Evolutionary conservation across 2,113 vertebrate genomes (phyloP).

Genomic region (Lipophrys pholis): DNA sequence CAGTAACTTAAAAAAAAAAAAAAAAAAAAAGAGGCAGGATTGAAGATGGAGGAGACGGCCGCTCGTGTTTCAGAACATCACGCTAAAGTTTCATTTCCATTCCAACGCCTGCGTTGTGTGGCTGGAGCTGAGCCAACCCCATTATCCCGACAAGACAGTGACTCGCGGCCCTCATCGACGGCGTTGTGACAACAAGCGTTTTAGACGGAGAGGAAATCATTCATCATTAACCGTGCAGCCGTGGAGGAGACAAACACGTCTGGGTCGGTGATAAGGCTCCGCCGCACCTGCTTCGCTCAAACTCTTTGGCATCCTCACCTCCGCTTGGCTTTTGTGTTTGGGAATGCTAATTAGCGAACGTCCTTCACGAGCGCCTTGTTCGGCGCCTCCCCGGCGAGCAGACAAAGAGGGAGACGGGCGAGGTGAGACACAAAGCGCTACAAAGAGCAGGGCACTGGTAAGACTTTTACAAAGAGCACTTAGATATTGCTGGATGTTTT

Average conservation of each 20-base stretch:
- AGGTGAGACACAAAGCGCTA: slow-evolving; percentile 62
- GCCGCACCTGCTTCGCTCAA: slow-evolving; percentile 54
- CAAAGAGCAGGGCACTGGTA: slow-evolving; percentile 64
- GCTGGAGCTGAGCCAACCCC: slow-evolving; percentile 63
- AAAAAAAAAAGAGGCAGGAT: neutral
- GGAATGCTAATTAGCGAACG: slow-evolving; percentile 68
- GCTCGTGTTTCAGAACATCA: slow-evolving; percentile 36
- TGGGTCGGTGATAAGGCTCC: slow-evolving; percentile 57
- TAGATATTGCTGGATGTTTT: slow-evolving; percentile 73
- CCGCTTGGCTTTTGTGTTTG: slow-evolving; percentile 63
- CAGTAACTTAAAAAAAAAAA: slow-evolving; percentile 19
- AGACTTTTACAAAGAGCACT: slow-evolving; percentile 75
- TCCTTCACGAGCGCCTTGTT: slow-evolving; percentile 71
- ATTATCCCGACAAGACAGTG: slow-evolving; percentile 68
- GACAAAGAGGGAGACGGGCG: slow-evolving; percentile 45
- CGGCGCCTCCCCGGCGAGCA: slow-evolving; percentile 44
- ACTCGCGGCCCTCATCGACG: slow-evolving; percentile 66
- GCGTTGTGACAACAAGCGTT: slow-evolving; percentile 67
- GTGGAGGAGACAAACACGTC: slow-evolving; percentile 67
- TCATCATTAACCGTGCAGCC: slow-evolving; percentile 66
- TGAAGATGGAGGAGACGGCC: slow-evolving; percentile 1
- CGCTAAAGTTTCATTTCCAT: slow-evolving; percentile 30
- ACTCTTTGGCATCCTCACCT: slow-evolving; percentile 66
- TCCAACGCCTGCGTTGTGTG: neutral
- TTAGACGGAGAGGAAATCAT: slow-evolving; percentile 74